Base-by-base conservation (phyloP, 2,888 invertebrate species). In the Torymus texanus region DNA sequence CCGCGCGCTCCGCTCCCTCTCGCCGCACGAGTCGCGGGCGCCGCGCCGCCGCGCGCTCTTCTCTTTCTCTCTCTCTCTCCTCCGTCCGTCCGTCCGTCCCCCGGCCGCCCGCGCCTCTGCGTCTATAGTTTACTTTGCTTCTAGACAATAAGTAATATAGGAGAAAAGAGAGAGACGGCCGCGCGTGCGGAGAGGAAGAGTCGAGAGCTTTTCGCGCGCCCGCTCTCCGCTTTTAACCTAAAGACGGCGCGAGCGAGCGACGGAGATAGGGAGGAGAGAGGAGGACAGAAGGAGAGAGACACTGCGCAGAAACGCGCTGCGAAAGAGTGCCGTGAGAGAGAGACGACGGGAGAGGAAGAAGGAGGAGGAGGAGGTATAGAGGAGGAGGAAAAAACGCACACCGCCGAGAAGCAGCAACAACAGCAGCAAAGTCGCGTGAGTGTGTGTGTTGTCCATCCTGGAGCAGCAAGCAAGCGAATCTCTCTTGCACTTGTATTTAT, bases 41-140 rank as follows among this genome's bases (percentile, higher is more conserved):
- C 81, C 82, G 83, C 83, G 82, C 75, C 83, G 82, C 75, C 78
- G 82, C 29, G 29, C 29, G 41, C 41, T 41, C 41, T 41, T 41
- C 41, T 41, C 41, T 41, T 8, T 41, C 41, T 8, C 10, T 8
- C 41, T 41, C 41, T 41, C 41, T 41, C 41, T 41, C 41, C 41
- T 41, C 41, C 41, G 41, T 29, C 29, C 29, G 41, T 29, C 29
- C 29, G 82, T 83, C 83, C 76, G 79, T 82, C 78, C 75, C 80
- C 77, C 79, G 56, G 24, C 58, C 58, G 13, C 16, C 14, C 55
- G 50, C 51, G 18, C 55, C 21, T 24, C 24, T 10, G 67, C n/a
- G 13, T 24, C 1, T 21, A 21, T 21, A 50, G 24, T 58, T 24
- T 59, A 11, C 16, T 56, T 56, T 56, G 56, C 14, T 16, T 56